A percentile compares a stretch with the other conserved stretches of the same genome.
These are phyloP conservation scores for Tubulanus polymorphus DNA, from an alignment of 2,888 invertebrate genomes.

Conservation along the genomic window DNA sequence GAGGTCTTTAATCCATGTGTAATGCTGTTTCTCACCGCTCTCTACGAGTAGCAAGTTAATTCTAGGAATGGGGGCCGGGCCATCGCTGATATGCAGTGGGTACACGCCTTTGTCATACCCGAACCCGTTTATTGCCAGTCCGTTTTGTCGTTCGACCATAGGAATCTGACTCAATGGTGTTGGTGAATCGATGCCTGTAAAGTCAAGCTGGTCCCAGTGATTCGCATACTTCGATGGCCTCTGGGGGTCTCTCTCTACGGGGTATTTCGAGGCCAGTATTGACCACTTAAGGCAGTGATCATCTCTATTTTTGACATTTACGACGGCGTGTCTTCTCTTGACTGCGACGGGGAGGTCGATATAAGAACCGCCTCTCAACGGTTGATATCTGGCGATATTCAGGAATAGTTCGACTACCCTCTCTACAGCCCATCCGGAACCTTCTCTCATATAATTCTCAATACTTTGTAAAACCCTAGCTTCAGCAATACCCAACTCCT, in stretches of 20 bases:
- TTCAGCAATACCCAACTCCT: background rate
- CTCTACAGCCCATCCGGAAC: slow-evolving; percentile 11
- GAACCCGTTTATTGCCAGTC: slow-evolving; percentile 11
- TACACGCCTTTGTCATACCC: slow-evolving; percentile 13
- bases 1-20: slow-evolving; percentile 14
- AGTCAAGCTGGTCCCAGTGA: slow-evolving; percentile 4
- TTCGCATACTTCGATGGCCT: slow-evolving; percentile 1
- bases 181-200: slow-evolving; percentile 9
- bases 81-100: background rate
- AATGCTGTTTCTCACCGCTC: slow-evolving; percentile 12
- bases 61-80: background rate
- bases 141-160: slow-evolving; percentile 9
- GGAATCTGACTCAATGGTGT: slow-evolving; percentile 10
- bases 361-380: slow-evolving; percentile 11
- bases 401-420: background rate
- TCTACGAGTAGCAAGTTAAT: slow-evolving; percentile 12
- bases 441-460: slow-evolving; percentile 11
- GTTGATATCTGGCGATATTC: slow-evolving; percentile 9
- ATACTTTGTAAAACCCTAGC: background rate
- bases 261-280: background rate
- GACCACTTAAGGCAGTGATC: slow-evolving; percentile 13
- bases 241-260: background rate
- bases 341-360: slow-evolving; percentile 12
- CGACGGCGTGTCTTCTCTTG: slow-evolving; percentile 10
- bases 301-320: slow-evolving; percentile 15